phyloP scores from a whole-genome alignment of 2,113 vertebrate genomes.

The Phyllostomus hastatus region DNA sequence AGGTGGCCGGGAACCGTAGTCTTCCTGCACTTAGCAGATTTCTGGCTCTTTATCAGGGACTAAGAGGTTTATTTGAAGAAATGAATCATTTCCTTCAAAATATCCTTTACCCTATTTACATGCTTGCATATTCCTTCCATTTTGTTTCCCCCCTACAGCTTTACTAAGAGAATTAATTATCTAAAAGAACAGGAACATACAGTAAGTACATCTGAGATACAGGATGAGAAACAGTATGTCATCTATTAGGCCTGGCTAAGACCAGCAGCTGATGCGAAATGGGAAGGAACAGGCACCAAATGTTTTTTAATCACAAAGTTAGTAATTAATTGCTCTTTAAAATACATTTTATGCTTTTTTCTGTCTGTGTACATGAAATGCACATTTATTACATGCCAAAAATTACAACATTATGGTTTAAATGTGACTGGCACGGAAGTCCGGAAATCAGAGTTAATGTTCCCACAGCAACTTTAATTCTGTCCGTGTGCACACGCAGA shows the following conservation, averaged over 20 bases:
- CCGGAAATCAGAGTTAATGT: slow-evolving; percentile 77
- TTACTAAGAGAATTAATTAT: slow-evolving; percentile 78
- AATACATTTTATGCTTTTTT: slow-evolving; percentile 79
- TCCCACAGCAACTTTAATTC: slow-evolving; percentile 78
- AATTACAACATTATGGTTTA: slow-evolving; percentile 77
- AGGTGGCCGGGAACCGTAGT: slow-evolving; percentile 69
- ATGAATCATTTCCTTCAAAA: slow-evolving; percentile 76
- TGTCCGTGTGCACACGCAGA: slow-evolving; percentile 65
- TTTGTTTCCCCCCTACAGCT: slow-evolving; percentile 70
- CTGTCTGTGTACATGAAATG: slow-evolving; percentile 78
- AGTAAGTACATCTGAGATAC: slow-evolving; percentile 77
- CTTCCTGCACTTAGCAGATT: slow-evolving; percentile 73
- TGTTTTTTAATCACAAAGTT: slow-evolving; percentile 79
- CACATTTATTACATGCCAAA: slow-evolving; percentile 77
- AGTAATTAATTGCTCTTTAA: slow-evolving; percentile 80
- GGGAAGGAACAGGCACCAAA: slow-evolving; percentile 77
- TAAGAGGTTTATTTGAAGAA: slow-evolving; percentile 70
- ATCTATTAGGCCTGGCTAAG: slow-evolving; percentile 78
- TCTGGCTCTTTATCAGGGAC: slow-evolving; percentile 67
- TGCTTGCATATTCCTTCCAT: slow-evolving; percentile 75
- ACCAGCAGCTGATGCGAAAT: slow-evolving; percentile 78
- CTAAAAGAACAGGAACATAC: slow-evolving; percentile 74
- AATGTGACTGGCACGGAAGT: slow-evolving; percentile 77
- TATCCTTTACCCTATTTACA: slow-evolving; percentile 75
- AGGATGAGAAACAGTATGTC: slow-evolving; percentile 77